Evolutionary conservation across 1,140 invertebrate species (phyloP).

Genomic region (Tetragonula clypearis): DNA sequence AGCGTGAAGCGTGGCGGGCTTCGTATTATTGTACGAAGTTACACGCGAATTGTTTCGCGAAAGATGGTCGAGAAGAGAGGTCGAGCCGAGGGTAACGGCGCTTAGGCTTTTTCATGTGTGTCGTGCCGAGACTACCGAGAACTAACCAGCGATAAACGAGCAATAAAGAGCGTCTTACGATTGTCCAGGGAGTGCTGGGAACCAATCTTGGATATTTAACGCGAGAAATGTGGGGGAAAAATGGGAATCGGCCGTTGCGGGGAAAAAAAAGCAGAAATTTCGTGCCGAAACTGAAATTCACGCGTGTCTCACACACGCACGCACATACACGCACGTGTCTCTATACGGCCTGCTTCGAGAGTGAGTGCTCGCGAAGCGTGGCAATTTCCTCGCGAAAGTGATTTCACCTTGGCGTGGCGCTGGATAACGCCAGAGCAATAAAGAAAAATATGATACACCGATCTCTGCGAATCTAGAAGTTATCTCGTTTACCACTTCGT

Average conservation of each 20-base stretch:
- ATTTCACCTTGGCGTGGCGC: not conserved
- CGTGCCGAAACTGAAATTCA: not conserved
- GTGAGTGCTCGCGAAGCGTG: too few relatives aligned
- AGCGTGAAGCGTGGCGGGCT: slow-evolving; percentile 7
- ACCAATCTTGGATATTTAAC: slow-evolving; percentile 25
- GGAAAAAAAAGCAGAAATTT: not conserved
- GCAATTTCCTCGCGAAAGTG: not conserved
- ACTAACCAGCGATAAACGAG: slow-evolving; percentile 58
- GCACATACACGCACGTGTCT: not conserved
- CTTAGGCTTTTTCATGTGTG: not conserved
- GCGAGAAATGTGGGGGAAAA: not conserved
- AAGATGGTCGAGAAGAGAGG: not conserved
- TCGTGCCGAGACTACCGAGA: slow-evolving; percentile 48
- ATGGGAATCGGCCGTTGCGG: not conserved
- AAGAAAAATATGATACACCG: not conserved
- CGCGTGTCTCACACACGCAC: not conserved
- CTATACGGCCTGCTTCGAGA: not conserved
- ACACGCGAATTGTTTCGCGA: slow-evolving; percentile 48
- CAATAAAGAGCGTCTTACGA: slow-evolving; percentile 60
- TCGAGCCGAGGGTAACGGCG: not conserved
- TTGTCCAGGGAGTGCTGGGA: slow-evolving; percentile 17
- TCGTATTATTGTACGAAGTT: slow-evolving; percentile 43
- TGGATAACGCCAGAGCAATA: not conserved
- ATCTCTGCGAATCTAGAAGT: too few relatives aligned
- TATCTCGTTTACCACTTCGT: too few relatives aligned